A percentile compares a stretch with the other conserved stretches of the same genome.
Conservation (phyloP, 2,797 vertebrate genomes). For the Spinus olivaceus region DNA sequence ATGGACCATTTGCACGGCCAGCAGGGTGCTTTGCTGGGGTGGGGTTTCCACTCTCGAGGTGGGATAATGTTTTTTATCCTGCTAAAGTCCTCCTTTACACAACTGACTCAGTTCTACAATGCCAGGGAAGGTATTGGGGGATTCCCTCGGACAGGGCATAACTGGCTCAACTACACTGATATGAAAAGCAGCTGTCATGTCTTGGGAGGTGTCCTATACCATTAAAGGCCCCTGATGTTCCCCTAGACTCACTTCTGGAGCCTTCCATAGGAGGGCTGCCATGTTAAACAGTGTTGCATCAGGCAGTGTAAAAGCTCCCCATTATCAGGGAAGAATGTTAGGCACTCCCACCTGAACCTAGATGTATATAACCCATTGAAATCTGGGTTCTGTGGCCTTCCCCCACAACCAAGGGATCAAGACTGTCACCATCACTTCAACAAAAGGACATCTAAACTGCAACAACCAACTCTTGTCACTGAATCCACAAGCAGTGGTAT, state of each 20-base stretch:
- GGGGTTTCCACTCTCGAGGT: rapidly evolving
- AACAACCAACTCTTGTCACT: too few relatives aligned
- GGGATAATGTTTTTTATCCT: not conserved
- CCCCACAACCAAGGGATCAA: rapidly evolving
- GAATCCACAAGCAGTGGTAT: rapidly evolving
- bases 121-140: rapidly evolving
- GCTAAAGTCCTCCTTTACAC: not conserved
- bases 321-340: not conserved
- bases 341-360: not conserved
- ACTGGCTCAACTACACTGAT: not conserved
- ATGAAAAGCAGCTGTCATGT: not conserved
- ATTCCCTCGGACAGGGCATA: not conserved
- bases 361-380: not conserved
- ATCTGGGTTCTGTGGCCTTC: not conserved
- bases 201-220: not conserved
- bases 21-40: not conserved
- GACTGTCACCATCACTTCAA: not conserved
- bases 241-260: not conserved
- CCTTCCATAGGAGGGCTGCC: not conserved
- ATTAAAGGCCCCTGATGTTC: not conserved
- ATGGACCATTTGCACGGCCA: not conserved
- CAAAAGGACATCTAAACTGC: not conserved
- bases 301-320: not conserved
- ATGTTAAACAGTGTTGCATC: not conserved
- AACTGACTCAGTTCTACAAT: not conserved